These are phyloP conservation scores for Hippocampus comes DNA, from an alignment of 2,113 vertebrate genomes.

Conservation along the genomic window DNA sequence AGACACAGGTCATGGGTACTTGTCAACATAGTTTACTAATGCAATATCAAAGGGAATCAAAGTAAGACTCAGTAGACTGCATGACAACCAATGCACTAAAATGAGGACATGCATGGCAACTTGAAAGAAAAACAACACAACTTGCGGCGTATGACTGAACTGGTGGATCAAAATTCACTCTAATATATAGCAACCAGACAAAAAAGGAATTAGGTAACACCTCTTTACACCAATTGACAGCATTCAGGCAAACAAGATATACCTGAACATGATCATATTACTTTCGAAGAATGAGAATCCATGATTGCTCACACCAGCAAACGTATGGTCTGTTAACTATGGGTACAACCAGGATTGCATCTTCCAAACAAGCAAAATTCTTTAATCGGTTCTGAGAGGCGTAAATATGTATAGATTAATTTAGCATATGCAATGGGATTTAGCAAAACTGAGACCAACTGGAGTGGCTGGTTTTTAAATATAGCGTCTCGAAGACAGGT, in stretches of 20 bases:
- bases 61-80: background rate
- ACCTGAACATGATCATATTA: background rate
- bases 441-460: too few species aligned
- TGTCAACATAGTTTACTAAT: background rate
- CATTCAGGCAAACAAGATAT: background rate
- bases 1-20: background rate
- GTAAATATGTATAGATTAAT: too few species aligned
- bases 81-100: constrained; percentile 4
- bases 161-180: constrained; percentile 65
- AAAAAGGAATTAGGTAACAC: constrained; percentile 16
- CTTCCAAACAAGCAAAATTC: too few species aligned
- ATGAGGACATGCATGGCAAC: constrained; percentile 20
- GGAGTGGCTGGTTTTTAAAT: too few species aligned
- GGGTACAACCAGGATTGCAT: too few species aligned
- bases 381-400: too few species aligned
- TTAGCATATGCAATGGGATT: too few species aligned
- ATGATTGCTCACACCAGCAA: too few species aligned
- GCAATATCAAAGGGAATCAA: background rate
- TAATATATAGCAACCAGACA: constrained; percentile 1
- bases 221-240: constrained; percentile 13
- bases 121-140: constrained; percentile 19
- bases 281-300: background rate
- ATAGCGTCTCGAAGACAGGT: too few species aligned
- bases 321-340: too few species aligned
- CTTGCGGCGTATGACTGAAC: constrained; percentile 43